Evolutionary conservation across 2,113 vertebrate species (phyloP).

Genomic region (Gavialis gangeticus): DNA sequence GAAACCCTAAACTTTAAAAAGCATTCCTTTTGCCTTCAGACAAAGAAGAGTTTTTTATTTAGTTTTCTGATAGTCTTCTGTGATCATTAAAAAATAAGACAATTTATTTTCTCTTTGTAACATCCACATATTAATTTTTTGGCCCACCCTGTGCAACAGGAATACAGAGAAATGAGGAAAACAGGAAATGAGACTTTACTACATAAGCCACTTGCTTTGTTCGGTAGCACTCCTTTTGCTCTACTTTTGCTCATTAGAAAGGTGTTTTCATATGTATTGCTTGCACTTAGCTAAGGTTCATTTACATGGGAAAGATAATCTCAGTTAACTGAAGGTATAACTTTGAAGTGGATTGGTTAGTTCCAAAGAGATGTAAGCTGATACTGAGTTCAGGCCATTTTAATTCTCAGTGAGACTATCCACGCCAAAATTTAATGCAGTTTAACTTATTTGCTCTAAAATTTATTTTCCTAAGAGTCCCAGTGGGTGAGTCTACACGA

Average conservation of each 20-base stretch:
- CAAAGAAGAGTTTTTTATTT: not conserved
- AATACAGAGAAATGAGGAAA: not conserved
- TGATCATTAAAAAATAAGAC: not conserved
- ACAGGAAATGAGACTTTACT: not conserved
- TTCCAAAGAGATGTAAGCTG: not conserved
- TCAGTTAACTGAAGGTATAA: not conserved
- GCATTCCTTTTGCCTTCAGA: not conserved
- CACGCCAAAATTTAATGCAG: not conserved
- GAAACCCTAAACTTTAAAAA: not conserved
- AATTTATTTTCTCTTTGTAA: not conserved
- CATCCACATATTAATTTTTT: not conserved
- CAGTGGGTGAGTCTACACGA: not conserved
- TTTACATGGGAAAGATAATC: not conserved
- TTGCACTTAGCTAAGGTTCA: not conserved
- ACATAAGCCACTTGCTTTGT: not conserved
- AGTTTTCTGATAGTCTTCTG: not conserved
- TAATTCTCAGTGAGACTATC: conserved; percentile 5
- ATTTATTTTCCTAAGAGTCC: conserved; percentile 1
- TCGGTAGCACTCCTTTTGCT: not conserved
- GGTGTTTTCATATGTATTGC: not conserved
- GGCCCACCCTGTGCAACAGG: not conserved
- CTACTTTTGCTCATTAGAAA: not conserved
- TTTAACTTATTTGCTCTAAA: conserved; percentile 30
- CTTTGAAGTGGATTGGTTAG: conserved; percentile 30
- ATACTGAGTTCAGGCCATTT: conserved; percentile 34